phyloP scores from a whole-genome alignment of 2,113 vertebrate genomes.

The Noctilio leporinus region DNA sequence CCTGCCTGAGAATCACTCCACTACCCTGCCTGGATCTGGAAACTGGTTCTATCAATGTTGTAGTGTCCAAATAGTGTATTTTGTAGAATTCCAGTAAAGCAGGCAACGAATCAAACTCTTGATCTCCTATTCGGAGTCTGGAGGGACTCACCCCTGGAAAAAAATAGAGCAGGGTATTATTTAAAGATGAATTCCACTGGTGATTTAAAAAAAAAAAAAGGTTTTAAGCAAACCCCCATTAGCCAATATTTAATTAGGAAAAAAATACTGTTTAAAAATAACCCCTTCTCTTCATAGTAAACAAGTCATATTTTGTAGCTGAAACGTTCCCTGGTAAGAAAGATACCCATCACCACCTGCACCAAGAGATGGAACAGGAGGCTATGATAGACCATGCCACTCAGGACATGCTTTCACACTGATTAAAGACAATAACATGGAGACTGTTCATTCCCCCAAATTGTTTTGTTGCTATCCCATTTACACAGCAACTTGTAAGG shows the following conservation, averaged over 20 bases:
- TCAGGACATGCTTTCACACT: background rate
- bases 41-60: conserved; percentile 97
- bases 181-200: background rate
- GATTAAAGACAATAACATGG: background rate
- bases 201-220: conserved; percentile 18
- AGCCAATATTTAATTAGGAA: background rate
- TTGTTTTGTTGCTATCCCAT: background rate
- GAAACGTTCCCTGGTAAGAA: background rate
- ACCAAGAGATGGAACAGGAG: background rate
- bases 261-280: background rate
- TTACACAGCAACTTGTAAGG: background rate
- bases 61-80: conserved; percentile 99
- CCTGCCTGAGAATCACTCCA: conserved; percentile 87
- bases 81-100: conserved; percentile 99
- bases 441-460: background rate
- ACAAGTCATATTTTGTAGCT: background rate
- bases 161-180: conserved; percentile 67
- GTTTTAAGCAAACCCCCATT: conserved; percentile 20
- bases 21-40: conserved; percentile 90
- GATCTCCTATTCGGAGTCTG: conserved; percentile 96
- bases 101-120: conserved; percentile 96
- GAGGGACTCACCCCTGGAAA: conserved; percentile 84
- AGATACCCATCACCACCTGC: background rate
- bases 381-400: background rate
- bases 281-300: background rate